Evolutionary conservation across 1,140 invertebrate genomes (phyloP), one percentile per base, ranked within the genome.

Genomic region (Periplaneta americana): DNA sequence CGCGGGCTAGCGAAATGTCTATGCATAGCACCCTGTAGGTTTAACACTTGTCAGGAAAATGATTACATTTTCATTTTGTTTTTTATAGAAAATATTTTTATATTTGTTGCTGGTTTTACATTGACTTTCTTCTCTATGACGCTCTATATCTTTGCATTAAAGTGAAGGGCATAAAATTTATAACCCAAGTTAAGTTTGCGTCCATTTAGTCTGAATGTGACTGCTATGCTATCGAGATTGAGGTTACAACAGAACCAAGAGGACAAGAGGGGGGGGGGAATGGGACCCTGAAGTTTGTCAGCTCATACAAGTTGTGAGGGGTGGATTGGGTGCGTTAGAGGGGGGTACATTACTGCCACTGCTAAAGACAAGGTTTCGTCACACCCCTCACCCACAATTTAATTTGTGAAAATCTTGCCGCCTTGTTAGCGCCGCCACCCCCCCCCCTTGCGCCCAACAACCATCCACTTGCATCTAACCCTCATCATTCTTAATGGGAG

Each of bases 361-460:
- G 22, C 48, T 57, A 57, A 57, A 57, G 48, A 57, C 48, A 57
- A 57, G 48, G 3, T n/a, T 57, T 57, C 48, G 48, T 57, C 48
- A 57, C 75, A 34, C 75, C 17, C 31, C 31, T 76, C 35, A 76
- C 35, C 75, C 75, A 76, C 75, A 76, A 76, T 76, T 76, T 76
- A 76, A 76, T 76, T 76, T 76, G 75, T 76, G 75, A 76, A 76
- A 76, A 76, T 76, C 75, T 33, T 76, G 75, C 75, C 35, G 75
- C 75, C 75, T 76, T 76, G 75, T 76, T 76, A 76, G 11, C 31
- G 17, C 75, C 15, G 22, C 75, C 75, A 18, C 13, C 13, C 31
- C 75, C 22, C 48, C 39, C 39, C 39, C 5, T 48, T 48, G 3
- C 39, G 5, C 39, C 48, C 48, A 57, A n/a, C 48, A 57, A 57